Conservation (phyloP, 2,797 vertebrate species). For the Alcedo atthis region DNA sequence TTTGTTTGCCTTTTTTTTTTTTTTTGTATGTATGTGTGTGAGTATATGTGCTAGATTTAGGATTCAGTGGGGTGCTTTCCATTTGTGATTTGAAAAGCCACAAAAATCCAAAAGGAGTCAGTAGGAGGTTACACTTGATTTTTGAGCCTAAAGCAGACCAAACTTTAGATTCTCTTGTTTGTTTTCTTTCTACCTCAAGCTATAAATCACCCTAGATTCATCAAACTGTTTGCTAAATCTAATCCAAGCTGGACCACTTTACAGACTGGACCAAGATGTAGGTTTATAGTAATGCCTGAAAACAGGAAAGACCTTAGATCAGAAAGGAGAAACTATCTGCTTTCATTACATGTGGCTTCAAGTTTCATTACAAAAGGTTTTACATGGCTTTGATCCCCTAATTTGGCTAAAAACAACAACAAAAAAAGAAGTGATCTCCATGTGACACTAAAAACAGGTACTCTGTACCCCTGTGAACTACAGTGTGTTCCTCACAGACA, state of each 20-base stretch:
- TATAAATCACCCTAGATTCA: conserved; percentile 58
- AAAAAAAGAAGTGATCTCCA: background rate
- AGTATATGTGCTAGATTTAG: background rate
- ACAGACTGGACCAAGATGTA: conserved; percentile 30
- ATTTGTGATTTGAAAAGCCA: background rate
- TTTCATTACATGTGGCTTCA: conserved; percentile 67
- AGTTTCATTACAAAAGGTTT: conserved; percentile 62
- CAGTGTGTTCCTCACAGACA: background rate
- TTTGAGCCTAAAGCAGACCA: conserved; percentile 6
- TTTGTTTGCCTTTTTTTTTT: too few relatives aligned
- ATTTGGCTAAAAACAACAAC: conserved; percentile 34
- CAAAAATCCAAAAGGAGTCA: conserved; percentile 13
- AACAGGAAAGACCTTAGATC: conserved; percentile 68
- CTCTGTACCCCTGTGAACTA: background rate
- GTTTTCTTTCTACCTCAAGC: conserved; percentile 47
- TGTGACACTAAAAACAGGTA: background rate
- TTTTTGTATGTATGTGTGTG: too few relatives aligned
- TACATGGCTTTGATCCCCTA: conserved; percentile 57
- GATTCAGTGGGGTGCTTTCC: background rate
- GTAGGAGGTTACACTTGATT: conserved; percentile 8
- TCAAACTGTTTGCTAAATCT: conserved; percentile 54
- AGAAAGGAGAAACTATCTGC: conserved; percentile 61
- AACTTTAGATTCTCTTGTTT: conserved; percentile 16
- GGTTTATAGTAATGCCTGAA: conserved; percentile 63
- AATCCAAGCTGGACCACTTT: conserved; percentile 55